Evolutionary conservation across 2,113 vertebrate species (phyloP).

Genomic region (Merops nubicus): DNA sequence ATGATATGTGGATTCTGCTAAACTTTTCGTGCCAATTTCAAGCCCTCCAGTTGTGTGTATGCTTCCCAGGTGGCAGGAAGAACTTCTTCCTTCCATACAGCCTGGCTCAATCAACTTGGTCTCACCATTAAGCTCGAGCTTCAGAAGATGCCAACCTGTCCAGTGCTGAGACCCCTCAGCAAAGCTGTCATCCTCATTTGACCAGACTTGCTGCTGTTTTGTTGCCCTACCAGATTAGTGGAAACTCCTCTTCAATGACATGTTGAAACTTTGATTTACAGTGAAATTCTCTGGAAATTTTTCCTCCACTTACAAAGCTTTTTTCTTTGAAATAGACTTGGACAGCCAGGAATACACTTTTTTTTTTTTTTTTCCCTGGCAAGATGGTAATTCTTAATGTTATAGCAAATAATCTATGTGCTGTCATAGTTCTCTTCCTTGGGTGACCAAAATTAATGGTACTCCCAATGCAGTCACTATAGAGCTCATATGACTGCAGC

Average conservation of each 20-base stretch:
- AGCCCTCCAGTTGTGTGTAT: not conserved
- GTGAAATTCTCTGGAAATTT: not conserved
- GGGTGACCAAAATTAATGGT: not conserved
- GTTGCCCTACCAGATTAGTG: rapidly evolving
- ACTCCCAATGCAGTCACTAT: not conserved
- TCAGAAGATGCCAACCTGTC: rapidly evolving
- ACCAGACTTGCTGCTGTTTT: not conserved
- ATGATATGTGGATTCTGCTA: not conserved
- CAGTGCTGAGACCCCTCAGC: rapidly evolving
- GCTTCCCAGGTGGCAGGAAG: not conserved
- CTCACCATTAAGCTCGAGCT: not conserved
- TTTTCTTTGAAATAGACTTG: not conserved
- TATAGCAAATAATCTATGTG: not conserved
- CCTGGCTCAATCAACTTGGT: rapidly evolving
- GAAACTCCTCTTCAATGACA: not conserved
- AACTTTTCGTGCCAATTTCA: not conserved
- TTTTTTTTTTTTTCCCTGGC: not conserved
- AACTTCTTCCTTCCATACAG: not conserved
- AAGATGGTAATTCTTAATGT: not conserved
- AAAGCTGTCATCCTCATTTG: not conserved
- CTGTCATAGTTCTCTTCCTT: not conserved
- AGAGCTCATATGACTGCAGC: not conserved
- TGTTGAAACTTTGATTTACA: not conserved
- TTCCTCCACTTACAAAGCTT: not conserved
- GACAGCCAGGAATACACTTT: not conserved